These are phyloP conservation scores for Mimachlamys varia DNA, from an alignment of 2,888 invertebrate species.

Conservation along the genomic window DNA sequence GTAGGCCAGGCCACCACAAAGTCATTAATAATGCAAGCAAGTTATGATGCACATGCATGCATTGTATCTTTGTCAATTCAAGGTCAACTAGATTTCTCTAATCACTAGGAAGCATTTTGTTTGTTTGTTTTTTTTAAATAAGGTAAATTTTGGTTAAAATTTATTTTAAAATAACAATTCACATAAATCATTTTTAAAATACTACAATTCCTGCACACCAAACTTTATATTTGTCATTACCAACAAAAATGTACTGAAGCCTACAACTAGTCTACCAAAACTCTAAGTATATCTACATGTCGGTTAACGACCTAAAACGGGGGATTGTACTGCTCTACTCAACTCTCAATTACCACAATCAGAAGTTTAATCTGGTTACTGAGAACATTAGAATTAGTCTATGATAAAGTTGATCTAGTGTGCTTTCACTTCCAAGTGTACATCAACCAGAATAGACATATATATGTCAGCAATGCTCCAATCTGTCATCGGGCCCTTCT, in stretches of 20 bases:
- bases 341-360: not conserved
- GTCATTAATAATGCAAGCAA: constrained; percentile 28
- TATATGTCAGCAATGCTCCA: too few relatives aligned
- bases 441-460: not conserved
- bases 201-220: too few relatives aligned
- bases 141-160: not conserved
- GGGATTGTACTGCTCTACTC: not conserved
- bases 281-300: not conserved
- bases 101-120: not conserved
- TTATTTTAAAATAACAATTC: not conserved
- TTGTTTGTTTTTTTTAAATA: too few relatives aligned
- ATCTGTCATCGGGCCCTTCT: too few relatives aligned
- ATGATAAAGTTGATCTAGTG: not conserved
- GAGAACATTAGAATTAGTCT: constrained; percentile 13
- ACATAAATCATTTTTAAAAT: too few relatives aligned
- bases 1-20: not conserved
- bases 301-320: not conserved
- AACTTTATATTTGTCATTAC: too few relatives aligned
- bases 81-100: not conserved
- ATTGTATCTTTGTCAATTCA: not conserved
- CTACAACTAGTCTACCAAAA: not conserved
- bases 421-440: not conserved
- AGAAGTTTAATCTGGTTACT: not conserved
- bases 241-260: too few relatives aligned
- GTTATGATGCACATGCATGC: constrained; percentile 30